Base-by-base conservation (phyloP, 1,140 invertebrate species). In the Sarcophaga bullata region DNA sequence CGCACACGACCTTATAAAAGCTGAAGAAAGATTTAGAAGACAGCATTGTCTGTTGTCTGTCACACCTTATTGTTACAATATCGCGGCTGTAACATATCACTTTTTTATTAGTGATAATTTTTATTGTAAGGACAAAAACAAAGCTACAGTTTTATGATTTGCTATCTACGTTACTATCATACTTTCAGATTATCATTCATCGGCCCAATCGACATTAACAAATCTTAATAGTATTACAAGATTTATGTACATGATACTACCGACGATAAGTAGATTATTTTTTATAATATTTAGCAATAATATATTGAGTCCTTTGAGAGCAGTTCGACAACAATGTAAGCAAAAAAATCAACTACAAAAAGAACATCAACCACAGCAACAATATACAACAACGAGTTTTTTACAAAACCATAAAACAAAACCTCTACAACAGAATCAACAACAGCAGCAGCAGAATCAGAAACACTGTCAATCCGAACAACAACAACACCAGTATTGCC, bases 1-100 rank as follows among this genome's bases (percentile, higher is more conserved):
- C 37, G 88, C 86, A 7, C 85, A 88, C 68, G n/a, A n/a, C n/a
- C n/a, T n/a, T 82, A 84, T 75, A 86, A 85, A 84, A 86, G 89
- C n/a, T n/a, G n/a, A n/a, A n/a, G n/a, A n/a, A n/a, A n/a, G n/a
- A n/a, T n/a, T n/a, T n/a, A n/a, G n/a, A n/a, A n/a, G n/a, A n/a
- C n/a, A n/a, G n/a, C n/a, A n/a, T n/a, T n/a, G n/a, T n/a, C n/a
- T n/a, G n/a, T n/a, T n/a, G n/a, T n/a, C n/a, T n/a, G n/a, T n/a
- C n/a, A n/a, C n/a, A n/a, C n/a, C n/a, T n/a, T n/a, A n/a, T n/a
- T n/a, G n/a, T n/a, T n/a, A n/a, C n/a, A n/a, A n/a, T 90, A 73
- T 88, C 88, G n/a, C n/a, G n/a, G n/a, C n/a, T n/a, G n/a, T 52
- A 52, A 13, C 1, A 52, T 52, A 10, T 10, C 13, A 15, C 13